phyloP scores from a whole-genome alignment of 2,797 vertebrate species.

The Falco naumanni region DNA sequence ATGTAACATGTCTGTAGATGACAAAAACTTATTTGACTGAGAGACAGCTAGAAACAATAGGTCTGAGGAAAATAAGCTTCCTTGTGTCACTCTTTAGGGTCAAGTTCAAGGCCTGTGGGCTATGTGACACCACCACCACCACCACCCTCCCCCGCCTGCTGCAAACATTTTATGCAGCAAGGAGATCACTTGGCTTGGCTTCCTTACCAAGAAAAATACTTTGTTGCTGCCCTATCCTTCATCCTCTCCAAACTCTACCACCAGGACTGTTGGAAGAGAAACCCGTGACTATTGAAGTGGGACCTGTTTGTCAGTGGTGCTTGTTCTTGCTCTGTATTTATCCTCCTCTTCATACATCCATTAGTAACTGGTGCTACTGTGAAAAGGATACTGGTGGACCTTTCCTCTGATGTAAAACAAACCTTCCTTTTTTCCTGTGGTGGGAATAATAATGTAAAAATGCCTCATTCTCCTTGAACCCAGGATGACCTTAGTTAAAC shows the following conservation, averaged over 20 bases:
- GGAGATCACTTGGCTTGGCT: neutral
- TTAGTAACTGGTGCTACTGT: neutral
- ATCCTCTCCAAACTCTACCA: neutral
- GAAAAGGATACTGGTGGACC: neutral
- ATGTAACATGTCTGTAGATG: neutral
- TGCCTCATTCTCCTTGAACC: neutral
- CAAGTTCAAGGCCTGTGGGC: neutral
- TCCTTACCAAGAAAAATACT: neutral
- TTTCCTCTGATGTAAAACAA: neutral
- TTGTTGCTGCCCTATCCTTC: neutral
- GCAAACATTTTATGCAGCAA: neutral
- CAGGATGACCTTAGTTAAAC: neutral
- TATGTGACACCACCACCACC: too few relatives aligned
- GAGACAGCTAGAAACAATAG: neutral
- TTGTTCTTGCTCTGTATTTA: neutral
- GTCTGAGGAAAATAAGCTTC: neutral
- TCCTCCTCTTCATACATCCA: neutral
- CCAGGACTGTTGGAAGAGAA: neutral
- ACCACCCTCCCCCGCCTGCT: neutral
- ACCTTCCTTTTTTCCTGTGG: neutral
- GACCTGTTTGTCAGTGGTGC: neutral
- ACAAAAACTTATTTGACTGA: neutral
- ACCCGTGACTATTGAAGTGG: accelerated
- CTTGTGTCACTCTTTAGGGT: accelerated
- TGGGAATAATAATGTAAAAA: neutral